Evolutionary conservation across 2,113 vertebrate species (phyloP), one percentile per base, ranked within the genome.

Genomic region (Aptenodytes forsteri): DNA sequence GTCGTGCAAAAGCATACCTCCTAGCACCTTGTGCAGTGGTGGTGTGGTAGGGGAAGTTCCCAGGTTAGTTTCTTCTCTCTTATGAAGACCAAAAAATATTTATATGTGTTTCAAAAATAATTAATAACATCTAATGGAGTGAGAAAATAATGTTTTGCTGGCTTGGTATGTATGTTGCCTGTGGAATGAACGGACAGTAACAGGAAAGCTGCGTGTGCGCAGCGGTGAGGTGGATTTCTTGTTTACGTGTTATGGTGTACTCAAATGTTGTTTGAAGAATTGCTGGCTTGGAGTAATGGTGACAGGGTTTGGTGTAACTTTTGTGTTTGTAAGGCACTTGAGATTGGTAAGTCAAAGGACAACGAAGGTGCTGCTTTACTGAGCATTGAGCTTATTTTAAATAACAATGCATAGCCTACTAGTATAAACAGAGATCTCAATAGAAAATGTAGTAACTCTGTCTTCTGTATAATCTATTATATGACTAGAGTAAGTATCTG

Each of bases 171-270:
- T 14, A 21, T 13, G 7, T 10, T 89, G 12, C 22, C 52, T 34
- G 2, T 56, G 72, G 58, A 83, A 34, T 9, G 40, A 73, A 32
- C 8, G 69, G 52, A 65, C 23, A 32, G 11, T 40, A 36, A 58
- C 1, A 69, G 44, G 52, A 81, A 77, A 70, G 30, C 44, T 0
- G 0, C 17, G 6, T 9, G 13, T 65, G 15, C 1, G 2, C 13
- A 79, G 65, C 55, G 40, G 32, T 22, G 62, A 55, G 13, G 29
- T 69, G 44, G 40, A n/a, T 86, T 87, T 83, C 52, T 76, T 89
- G 13, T 65, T 90, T n/a, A 7, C 0, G 0, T 40, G 4, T 32
- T 52, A 6, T 4, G 36, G 10, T 16, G 8, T 56, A 13, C 10
- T 61, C 70, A 70, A 30, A 56, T 34, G 17, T 71, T 81, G 36